Base-by-base conservation (phyloP, 2,113 vertebrate species). In the Ariopsis seemanni region DNA sequence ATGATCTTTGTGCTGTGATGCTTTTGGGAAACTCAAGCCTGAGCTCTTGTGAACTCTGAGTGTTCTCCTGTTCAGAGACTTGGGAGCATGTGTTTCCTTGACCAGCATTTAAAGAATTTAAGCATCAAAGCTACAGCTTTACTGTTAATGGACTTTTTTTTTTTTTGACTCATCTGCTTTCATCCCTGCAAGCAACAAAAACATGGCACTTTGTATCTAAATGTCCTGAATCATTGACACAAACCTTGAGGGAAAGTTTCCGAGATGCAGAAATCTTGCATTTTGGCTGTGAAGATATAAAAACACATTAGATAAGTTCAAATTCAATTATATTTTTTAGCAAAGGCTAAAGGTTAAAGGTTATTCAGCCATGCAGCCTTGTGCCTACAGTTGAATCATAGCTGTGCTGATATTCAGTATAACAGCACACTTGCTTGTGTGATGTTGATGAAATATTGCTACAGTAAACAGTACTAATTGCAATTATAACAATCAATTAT, bases 251-350 rank as follows among this genome's bases (percentile, higher is more conserved):
- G 86, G 96, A 96, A 78, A 97, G 95, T 91, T 97, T 97, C 34
- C 97, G 95, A 9, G 97, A 98, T 85, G 97, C 97, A 2, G 97
- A 92, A 90, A 98, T 98, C 94, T 98, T 98, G 12, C 95, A 96
- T 91, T 97, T 97, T 81, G 96, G 97, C 97, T 98, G 94, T 69
- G 6, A 69, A 82, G 88, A 83, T 81, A 84, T 55, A 88, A 18
- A 12, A 10, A 20, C 7, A 83, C 0, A 65, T 52, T 53, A 34
- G 50, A 77, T 52, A 52, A 83, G 8, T 60, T 30, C 2, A 57
- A 55, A 27, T n/a, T 53, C 22, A 52, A 12, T 75, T 52, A 52
- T 25, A 27, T 78, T 27, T 27, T 79, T 79, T 55, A 27, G 48
- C 48, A 77, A 77, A 77, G 25, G n/a, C 55, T 15, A 55, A 79